Conservation (phyloP, 1,140 invertebrate genomes). For the Drosophila subobscura region DNA sequence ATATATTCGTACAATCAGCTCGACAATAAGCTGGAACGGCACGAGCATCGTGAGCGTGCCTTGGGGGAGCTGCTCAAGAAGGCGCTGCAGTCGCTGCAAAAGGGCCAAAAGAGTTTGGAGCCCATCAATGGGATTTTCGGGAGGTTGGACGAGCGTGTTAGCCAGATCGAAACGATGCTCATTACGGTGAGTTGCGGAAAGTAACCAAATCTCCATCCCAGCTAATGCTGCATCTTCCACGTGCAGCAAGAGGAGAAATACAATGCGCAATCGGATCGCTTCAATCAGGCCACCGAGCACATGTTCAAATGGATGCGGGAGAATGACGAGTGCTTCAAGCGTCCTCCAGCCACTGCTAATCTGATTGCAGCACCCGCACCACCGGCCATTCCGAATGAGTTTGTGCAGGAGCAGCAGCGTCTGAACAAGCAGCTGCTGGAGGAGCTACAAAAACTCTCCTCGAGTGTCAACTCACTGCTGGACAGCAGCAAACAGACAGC, state of each 20-base stretch:
- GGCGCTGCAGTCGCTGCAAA: slow-evolving; percentile 88
- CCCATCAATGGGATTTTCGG: slow-evolving; percentile 87
- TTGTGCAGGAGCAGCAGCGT: slow-evolving; percentile 60
- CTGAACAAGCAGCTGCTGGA: slow-evolving; percentile 84
- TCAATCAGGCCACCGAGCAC: slow-evolving; percentile 87
- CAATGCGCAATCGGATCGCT: slow-evolving; percentile 87
- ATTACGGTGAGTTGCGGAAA: slow-evolving; percentile 84
- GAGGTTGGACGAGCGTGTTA: slow-evolving; percentile 88
- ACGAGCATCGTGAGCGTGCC: slow-evolving; percentile 91
- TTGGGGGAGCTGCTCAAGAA: slow-evolving; percentile 92
- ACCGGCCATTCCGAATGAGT: slow-evolving; percentile 48
- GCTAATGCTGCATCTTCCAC: background rate
- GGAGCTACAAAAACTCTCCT: slow-evolving; percentile 85
- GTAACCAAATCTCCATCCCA: background rate
- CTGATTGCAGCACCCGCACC: slow-evolving; percentile 22
- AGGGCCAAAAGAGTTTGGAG: slow-evolving; percentile 88
- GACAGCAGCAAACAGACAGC: slow-evolving; percentile 67
- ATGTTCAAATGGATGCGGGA: slow-evolving; percentile 87
- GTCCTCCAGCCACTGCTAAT: slow-evolving; percentile 70
- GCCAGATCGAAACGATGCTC: slow-evolving; percentile 88
- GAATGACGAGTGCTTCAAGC: slow-evolving; percentile 78
- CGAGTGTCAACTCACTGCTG: slow-evolving; percentile 85
- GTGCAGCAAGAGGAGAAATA: slow-evolving; percentile 81
- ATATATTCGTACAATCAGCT: slow-evolving; percentile 91
- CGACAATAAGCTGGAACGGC: slow-evolving; percentile 92